A percentile compares a stretch with the other conserved stretches of the same genome.
Evolutionary conservation across 2,797 vertebrate genomes (phyloP).

Genomic region (Mus caroli): DNA sequence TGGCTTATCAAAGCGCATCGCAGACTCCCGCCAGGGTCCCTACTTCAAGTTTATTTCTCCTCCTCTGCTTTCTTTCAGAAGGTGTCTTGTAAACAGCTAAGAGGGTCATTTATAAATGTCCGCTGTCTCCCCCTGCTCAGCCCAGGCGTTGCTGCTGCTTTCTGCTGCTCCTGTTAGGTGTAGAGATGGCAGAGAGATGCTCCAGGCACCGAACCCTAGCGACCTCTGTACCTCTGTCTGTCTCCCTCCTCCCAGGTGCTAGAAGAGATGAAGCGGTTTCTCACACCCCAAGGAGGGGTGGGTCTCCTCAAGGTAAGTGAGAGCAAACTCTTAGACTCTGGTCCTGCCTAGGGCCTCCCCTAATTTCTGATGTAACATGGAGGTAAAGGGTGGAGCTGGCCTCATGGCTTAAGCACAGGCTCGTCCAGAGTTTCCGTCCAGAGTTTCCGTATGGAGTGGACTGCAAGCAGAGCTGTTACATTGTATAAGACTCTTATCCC

Average conservation of each 20-base stretch:
- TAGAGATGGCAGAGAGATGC: background rate
- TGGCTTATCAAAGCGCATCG: slow-evolving; percentile 89
- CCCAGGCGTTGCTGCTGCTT: background rate
- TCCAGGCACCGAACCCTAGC: background rate
- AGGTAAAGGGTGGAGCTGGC: background rate
- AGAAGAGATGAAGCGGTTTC: slow-evolving; percentile 21
- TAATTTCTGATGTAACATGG: background rate
- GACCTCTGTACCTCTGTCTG: slow-evolving; percentile 66
- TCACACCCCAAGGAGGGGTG: background rate
- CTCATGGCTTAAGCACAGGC: background rate
- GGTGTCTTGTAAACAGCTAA: slow-evolving; percentile 92
- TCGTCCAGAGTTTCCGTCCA: background rate
- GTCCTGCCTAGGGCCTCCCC: background rate
- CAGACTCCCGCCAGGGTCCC: slow-evolving; percentile 89
- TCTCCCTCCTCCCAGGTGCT: slow-evolving; percentile 45
- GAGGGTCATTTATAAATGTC: slow-evolving; percentile 91
- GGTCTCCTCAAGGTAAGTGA: slow-evolving; percentile 71
- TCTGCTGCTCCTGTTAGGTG: slow-evolving; percentile 13
- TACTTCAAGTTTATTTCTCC: slow-evolving; percentile 93
- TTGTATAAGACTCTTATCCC: background rate
- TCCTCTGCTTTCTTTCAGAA: slow-evolving; percentile 92
- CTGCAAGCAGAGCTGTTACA: background rate
- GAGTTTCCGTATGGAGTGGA: background rate
- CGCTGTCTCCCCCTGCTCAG: slow-evolving; percentile 58
- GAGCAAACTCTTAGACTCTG: background rate